Percentiles rank a stretch among this genome's conserved stretches.
Conservation (phyloP, 1,140 invertebrate genomes). For the Drosophila bifasciata region DNA sequence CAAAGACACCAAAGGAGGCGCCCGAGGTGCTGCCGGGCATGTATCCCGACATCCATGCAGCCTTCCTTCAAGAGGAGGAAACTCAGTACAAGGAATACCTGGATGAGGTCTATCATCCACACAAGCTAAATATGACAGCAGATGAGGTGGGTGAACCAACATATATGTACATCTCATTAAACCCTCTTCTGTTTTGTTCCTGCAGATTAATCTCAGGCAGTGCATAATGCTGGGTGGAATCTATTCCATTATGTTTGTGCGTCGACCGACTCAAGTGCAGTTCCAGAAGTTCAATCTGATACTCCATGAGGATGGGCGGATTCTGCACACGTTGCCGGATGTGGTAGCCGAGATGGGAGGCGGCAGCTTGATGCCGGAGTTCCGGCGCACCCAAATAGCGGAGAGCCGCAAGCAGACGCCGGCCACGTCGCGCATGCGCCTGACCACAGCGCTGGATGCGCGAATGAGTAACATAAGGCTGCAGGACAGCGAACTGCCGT, state of each 20-base stretch:
- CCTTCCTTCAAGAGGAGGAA: conserved; percentile 57
- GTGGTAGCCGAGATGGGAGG: conserved; percentile 25
- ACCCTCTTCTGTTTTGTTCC: not conserved
- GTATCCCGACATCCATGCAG: conserved; percentile 45
- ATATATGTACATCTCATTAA: too few species aligned
- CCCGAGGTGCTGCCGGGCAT: conserved; percentile 24
- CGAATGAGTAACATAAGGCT: not conserved
- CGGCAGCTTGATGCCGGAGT: too few species aligned
- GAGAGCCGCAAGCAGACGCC: not conserved
- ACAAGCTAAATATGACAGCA: conserved; percentile 23
- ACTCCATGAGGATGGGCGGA: conserved; percentile 56
- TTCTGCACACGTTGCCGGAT: conserved; percentile 41
- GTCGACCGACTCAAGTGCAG: conserved; percentile 42
- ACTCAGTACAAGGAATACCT: conserved; percentile 52
- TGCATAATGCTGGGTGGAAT: conserved; percentile 66
- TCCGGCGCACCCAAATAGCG: not conserved
- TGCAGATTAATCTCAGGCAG: conserved; percentile 69
- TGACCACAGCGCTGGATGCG: not conserved
- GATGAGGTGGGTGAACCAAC: conserved; percentile 51
- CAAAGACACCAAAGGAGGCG: conserved; percentile 58
- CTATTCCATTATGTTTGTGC: conserved; percentile 58
- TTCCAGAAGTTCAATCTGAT: conserved; percentile 63
- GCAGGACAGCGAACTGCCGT: conserved; percentile 39
- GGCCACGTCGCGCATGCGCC: conserved; percentile 1
- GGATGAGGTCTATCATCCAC: conserved; percentile 58